phyloP scores from a whole-genome alignment of 2,113 vertebrate species.

The Atractosteus spatula region DNA sequence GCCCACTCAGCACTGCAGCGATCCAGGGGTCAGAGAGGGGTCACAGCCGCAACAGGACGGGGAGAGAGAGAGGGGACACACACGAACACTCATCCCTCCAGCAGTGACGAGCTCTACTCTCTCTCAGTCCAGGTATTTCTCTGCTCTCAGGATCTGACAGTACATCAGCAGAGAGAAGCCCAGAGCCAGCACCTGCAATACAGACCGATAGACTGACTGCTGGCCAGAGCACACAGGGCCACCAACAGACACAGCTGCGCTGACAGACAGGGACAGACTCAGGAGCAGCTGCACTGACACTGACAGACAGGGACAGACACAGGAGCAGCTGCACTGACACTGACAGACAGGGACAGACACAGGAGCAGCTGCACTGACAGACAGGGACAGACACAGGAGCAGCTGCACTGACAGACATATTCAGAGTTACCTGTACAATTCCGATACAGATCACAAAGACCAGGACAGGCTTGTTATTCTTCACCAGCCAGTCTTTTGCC shows the following conservation, averaged over 20 bases:
- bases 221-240: background rate
- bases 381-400: background rate
- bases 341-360: too few species aligned
- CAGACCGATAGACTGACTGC: background rate
- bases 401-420: background rate
- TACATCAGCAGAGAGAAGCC: conserved; percentile 80
- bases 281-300: too few species aligned
- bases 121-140: conserved; percentile 70
- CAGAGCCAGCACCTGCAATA: conserved; percentile 67
- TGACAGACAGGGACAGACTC: background rate
- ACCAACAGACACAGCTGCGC: background rate
- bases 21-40: too few species aligned
- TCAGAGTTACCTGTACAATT: conserved; percentile 68
- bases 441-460: conserved; percentile 75
- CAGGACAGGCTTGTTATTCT: conserved; percentile 72
- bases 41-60: too few species aligned
- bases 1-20: too few species aligned
- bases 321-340: too few species aligned
- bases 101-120: too few species aligned
- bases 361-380: too few species aligned
- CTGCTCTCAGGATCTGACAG: conserved; percentile 70
- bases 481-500: conserved; percentile 67
- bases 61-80: too few species aligned
- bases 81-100: too few species aligned
- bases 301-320: too few species aligned